Base-by-base conservation (phyloP, 2,888 invertebrate species). In the Orchesellides sinensis region DNA sequence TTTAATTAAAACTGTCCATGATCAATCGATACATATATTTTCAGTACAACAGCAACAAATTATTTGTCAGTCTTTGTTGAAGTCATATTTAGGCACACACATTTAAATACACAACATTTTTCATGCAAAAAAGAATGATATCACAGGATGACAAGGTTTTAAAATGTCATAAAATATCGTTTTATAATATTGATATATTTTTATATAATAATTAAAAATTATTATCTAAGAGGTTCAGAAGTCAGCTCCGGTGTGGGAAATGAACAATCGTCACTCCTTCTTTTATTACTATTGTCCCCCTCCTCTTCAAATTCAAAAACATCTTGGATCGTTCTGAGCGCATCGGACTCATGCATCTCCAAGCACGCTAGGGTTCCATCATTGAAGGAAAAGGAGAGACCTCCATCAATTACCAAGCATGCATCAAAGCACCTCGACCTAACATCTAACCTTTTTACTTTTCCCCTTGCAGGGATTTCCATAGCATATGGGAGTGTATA, bases 401-500 rank as follows among this genome's bases (percentile, higher is more conserved):
- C 96, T 27, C 99, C 99, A 90, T 99, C 99, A 23, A 99, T 93
- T 0, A 99, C 98, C 19, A 99, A 91, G 89, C 95, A 95, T 14
- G 96, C 97, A 90, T 97, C 96, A 89, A 94, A 94, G 91, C 99
- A 99, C 83, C 96, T 94, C 0, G 98, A 98, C 89, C 94, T 93
- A 27, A 98, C 93, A 66, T 93, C 93, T 69, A 98, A 92, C 65
- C 93, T 93, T 29, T 91, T 91, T 0, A 95, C 96, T 89, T 94
- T 95, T 84, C 95, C 96, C 63, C 96, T 92, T 0, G 95, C 93
- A 47, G 93, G 91, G 56, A 87, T 84, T 0, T 93, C 94, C 80
- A 94, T 93, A n/a, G 95, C 95, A 87, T 93, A 92, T 0, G 95
- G 95, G 93, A 96, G 95, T 32, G 95, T 95, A 84, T 96, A 95